Evolutionary conservation across 2,113 vertebrate genomes (phyloP).

Genomic region (Tiliqua scincoides): DNA sequence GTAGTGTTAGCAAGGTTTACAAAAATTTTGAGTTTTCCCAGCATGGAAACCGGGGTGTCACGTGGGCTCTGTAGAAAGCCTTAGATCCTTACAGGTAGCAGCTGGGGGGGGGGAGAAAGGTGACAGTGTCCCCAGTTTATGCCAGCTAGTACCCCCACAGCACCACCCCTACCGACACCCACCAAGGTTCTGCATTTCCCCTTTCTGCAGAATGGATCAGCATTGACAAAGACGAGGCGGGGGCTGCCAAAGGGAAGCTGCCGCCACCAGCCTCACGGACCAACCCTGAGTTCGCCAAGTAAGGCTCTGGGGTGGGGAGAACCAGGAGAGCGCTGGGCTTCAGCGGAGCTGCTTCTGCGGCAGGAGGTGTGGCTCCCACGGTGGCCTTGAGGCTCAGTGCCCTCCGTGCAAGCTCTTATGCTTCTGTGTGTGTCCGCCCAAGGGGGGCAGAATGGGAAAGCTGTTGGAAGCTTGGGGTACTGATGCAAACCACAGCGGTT

Average conservation of each 20-base stretch:
- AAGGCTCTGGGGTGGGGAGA: slow-evolving; percentile 12
- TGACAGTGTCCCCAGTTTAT: neutral
- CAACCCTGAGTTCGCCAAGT: slow-evolving; percentile 86
- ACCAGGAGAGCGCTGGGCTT: too few species aligned
- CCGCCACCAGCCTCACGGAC: slow-evolving; percentile 68
- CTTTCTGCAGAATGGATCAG: slow-evolving; percentile 91
- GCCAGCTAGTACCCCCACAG: neutral
- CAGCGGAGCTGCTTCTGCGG: too few species aligned
- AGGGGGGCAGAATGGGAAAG: neutral
- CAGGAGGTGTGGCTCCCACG: too few species aligned
- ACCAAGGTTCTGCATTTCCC: slow-evolving; percentile 1
- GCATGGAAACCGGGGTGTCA: too few species aligned
- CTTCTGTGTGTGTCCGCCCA: too few species aligned
- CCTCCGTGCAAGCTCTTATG: too few species aligned
- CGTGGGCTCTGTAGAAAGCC: too few species aligned
- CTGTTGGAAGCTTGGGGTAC: neutral
- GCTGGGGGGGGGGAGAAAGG: neutral
- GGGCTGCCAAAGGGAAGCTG: slow-evolving; percentile 84
- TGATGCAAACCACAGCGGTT: too few species aligned
- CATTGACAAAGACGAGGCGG: slow-evolving; percentile 91
- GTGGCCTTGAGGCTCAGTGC: too few species aligned
- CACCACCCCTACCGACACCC: too few species aligned
- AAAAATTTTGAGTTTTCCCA: too few species aligned
- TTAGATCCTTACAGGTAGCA: neutral
- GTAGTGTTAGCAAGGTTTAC: too few species aligned